Percentiles rank a stretch among this genome's conserved stretches.
Evolutionary conservation across 1,140 invertebrate genomes (phyloP).

Genomic region (Paraescarpia echinospica): DNA sequence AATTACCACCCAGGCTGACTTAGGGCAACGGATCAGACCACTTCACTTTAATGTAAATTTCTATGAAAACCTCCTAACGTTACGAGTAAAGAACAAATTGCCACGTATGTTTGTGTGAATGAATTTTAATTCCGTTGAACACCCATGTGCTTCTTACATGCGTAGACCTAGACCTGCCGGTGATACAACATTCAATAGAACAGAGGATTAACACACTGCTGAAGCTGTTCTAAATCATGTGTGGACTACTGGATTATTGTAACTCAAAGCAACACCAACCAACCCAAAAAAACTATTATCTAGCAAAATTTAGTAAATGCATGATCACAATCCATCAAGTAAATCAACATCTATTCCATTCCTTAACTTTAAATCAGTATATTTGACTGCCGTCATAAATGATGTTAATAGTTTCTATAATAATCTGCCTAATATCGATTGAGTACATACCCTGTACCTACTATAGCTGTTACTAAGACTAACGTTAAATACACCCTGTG

Average conservation of each 20-base stretch:
- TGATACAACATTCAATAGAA: background rate
- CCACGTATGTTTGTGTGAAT: background rate
- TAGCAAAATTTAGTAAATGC: background rate
- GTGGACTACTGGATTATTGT: background rate
- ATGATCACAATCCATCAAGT: background rate
- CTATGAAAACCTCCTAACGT: background rate
- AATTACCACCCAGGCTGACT: too few relatives aligned
- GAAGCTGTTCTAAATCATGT: background rate
- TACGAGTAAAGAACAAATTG: background rate
- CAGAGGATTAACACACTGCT: background rate
- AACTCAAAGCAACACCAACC: background rate
- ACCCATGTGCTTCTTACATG: background rate
- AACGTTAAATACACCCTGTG: background rate
- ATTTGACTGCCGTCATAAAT: background rate
- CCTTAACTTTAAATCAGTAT: background rate
- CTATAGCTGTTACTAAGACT: background rate
- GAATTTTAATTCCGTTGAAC: background rate
- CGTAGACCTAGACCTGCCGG: background rate
- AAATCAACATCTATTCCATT: background rate
- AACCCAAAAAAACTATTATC: background rate
- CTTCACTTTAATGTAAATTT: background rate
- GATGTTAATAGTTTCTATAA: background rate
- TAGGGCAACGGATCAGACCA: too few relatives aligned
- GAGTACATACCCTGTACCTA: background rate
- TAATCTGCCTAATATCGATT: background rate